Evolutionary conservation across 2,113 vertebrate species (phyloP), one percentile per base, ranked within the genome.

Genomic region (Nipponia nippon): DNA sequence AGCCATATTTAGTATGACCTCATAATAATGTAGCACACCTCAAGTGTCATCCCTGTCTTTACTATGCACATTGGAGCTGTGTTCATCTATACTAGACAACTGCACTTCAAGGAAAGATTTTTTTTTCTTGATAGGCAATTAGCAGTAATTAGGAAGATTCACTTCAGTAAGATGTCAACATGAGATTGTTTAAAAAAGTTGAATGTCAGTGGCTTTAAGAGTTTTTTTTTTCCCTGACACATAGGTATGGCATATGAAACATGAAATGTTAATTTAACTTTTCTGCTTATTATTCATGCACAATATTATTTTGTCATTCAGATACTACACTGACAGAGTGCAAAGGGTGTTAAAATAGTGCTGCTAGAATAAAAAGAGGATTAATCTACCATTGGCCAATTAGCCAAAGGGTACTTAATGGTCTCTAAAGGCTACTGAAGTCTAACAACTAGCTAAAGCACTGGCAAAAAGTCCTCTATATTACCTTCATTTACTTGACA

Each of bases 231-330:
- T 80, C 26, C 40, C 94, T 98, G 98, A 98, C 98, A 98, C 94
- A 87, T 90, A 97, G 94, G 97, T 98, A 98, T 98, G 97, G 93
- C 97, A 97, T 97, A 90, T 98, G 97, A 98, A 98, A 98, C 92
- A 98, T 98, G 98, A 98, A 98, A 98, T 98, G 98, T 98, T 98
- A 98, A 98, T 98, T 98, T 98, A 98, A 98, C 98, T 98, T 98
- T 98, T 98, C 98, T 98, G 89, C 97, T 98, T 98, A 98, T 98
- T 98, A 98, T 98, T 98, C 98, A 98, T 98, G 98, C 96, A 97
- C 98, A 97, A 97, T 98, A 98, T 98, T 98, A 98, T 98, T 98
- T 98, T 98, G 98, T 98, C 98, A 98, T 98, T 98, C 98, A 98
- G 96, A 96, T 96, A 93, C 95, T 97, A 95, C 79, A 96, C 97